Conservation (phyloP, 2,113 vertebrate species). For the Falcunculus frontatus region DNA sequence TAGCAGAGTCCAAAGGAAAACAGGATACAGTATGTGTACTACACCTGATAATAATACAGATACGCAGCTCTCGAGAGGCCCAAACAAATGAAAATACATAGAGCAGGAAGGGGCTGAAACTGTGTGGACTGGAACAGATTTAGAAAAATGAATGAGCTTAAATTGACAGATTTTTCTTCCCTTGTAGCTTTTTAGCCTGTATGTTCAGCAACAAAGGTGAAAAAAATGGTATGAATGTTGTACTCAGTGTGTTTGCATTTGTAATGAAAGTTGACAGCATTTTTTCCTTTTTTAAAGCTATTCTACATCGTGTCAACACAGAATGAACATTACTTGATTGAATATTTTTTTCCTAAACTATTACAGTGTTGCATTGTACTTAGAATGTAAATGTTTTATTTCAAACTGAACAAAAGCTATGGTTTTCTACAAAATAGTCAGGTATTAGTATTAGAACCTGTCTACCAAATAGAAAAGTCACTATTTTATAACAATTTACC, state of each 20-base stretch:
- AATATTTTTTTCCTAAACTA: conserved; percentile 47
- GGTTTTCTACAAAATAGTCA: conserved; percentile 63
- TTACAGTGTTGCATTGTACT: conserved; percentile 67
- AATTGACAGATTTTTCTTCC: conserved; percentile 34
- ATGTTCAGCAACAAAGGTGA: conserved; percentile 62
- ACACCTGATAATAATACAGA: neutral
- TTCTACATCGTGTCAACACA: conserved; percentile 50
- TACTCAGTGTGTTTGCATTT: conserved; percentile 67
- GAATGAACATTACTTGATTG: conserved; percentile 55
- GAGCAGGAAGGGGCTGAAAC: conserved; percentile 56
- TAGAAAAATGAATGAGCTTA: conserved; percentile 24
- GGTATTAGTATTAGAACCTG: conserved; percentile 67
- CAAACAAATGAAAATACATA: neutral
- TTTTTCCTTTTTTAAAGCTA: conserved; percentile 61
- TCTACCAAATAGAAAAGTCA: conserved; percentile 73
- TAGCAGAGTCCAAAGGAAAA: conserved; percentile 37
- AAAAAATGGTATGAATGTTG: conserved; percentile 65
- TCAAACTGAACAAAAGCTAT: conserved; percentile 60
- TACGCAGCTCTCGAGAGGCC: conserved; percentile 32
- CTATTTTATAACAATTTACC: conserved; percentile 71
- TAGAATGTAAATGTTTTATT: conserved; percentile 66
- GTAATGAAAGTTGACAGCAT: conserved; percentile 51
- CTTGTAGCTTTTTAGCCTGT: conserved; percentile 65
- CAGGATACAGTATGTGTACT: neutral
- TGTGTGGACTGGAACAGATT: conserved; percentile 18